phyloP scores from a whole-genome alignment of 2,797 vertebrate genomes.

The Acestrorhynchus altus region DNA sequence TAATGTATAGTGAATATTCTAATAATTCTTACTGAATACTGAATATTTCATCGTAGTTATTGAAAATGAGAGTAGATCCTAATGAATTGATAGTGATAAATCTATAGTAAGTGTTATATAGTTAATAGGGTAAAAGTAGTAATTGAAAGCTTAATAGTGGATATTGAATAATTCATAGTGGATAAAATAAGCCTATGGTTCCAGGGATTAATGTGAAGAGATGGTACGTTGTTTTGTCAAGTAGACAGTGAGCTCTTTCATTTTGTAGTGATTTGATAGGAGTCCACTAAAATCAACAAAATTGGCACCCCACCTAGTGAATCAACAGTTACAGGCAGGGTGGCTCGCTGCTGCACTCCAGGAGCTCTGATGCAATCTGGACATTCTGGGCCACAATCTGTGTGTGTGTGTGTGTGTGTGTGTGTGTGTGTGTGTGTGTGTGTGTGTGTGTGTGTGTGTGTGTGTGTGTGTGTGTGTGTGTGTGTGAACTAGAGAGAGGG shows the following conservation, averaged over 20 bases:
- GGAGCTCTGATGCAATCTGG: constrained; percentile 56
- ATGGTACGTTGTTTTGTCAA: not conserved
- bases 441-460: constrained; percentile 29
- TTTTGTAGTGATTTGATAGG: constrained; percentile 8
- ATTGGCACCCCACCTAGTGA: constrained; percentile 39
- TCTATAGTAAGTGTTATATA: too few species aligned
- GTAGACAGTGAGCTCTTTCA: not conserved
- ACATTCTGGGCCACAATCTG: constrained; percentile 67
- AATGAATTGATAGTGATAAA: too few species aligned
- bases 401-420: not conserved
- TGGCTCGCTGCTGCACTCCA: constrained; percentile 38
- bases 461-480: constrained; percentile 38
- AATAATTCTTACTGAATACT: too few species aligned
- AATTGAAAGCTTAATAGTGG: too few species aligned
- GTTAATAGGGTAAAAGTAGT: too few species aligned
- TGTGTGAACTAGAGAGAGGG: constrained; percentile 14
- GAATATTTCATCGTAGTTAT: too few species aligned
- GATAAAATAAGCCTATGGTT: too few species aligned
- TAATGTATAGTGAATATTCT: too few species aligned
- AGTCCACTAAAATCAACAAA: constrained; percentile 34
- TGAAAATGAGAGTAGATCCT: too few species aligned
- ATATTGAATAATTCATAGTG: too few species aligned
- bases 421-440: constrained; percentile 22
- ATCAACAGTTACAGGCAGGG: constrained; percentile 28
- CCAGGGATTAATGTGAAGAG: not conserved